phyloP scores from a whole-genome alignment of 2,113 vertebrate genomes.

The Elephas maximus region DNA sequence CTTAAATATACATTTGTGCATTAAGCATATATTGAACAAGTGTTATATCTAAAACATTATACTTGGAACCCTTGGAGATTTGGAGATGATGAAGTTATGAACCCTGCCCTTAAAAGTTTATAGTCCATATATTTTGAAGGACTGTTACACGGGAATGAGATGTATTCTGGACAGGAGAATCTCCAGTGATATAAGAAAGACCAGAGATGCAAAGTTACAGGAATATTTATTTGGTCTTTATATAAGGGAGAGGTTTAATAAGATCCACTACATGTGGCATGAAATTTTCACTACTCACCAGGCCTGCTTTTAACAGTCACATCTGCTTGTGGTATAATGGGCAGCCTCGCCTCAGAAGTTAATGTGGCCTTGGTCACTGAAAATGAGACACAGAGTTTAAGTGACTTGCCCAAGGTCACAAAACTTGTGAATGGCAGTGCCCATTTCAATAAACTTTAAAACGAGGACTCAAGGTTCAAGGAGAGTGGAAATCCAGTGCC shows the following conservation, averaged over 20 bases:
- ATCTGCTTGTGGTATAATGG: background rate
- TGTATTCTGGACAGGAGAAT: background rate
- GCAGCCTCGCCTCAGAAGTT: background rate
- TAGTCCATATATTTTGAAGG: background rate
- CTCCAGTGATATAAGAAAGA: background rate
- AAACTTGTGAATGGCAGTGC: background rate
- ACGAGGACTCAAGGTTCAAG: background rate
- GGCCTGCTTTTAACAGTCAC: background rate
- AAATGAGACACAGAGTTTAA: slow-evolving; percentile 20
- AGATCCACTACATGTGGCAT: background rate
- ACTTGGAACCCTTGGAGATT: background rate
- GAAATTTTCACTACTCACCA: background rate
- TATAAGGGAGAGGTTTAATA: background rate
- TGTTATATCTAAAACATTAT: background rate
- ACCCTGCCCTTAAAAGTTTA: background rate
- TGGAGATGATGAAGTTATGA: background rate
- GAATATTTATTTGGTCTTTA: slow-evolving; percentile 18
- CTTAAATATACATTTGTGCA: background rate
- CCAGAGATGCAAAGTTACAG: background rate
- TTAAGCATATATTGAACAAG: background rate
- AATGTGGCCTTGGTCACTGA: background rate
- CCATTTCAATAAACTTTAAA: slow-evolving; percentile 25
- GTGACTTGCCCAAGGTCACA: background rate
- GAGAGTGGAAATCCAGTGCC: background rate
- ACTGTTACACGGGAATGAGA: background rate